Conservation (phyloP, 2,113 vertebrate species). For the Nothobranchius kuhntae region DNA sequence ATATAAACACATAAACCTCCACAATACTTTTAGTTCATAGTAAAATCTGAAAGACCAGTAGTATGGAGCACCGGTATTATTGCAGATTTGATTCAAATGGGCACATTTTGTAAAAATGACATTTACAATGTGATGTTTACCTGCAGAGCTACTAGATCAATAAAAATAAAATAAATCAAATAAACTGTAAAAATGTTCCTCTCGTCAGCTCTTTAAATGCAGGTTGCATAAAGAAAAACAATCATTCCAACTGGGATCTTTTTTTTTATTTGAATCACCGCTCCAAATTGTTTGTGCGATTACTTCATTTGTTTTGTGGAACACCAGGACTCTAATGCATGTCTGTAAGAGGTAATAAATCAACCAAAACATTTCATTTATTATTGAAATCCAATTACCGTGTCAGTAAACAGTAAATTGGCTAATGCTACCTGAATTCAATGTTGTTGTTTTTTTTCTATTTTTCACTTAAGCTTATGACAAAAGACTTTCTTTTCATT, state of each 20-base stretch:
- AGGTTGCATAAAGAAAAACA: too few relatives aligned
- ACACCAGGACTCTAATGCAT: background rate
- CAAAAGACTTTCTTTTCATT: too few relatives aligned
- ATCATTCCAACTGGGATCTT: background rate
- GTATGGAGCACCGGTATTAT: background rate
- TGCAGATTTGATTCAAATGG: background rate
- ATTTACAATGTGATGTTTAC: background rate
- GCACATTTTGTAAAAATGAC: too few relatives aligned
- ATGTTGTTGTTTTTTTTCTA: background rate
- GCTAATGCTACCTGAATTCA: background rate
- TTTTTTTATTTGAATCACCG: background rate
- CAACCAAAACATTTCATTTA: background rate
- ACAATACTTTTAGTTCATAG: too few relatives aligned
- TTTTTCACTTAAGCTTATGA: background rate
- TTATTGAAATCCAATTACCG: constrained; percentile 1
- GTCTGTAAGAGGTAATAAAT: background rate
- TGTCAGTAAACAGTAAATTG: background rate
- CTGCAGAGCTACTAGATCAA: too few relatives aligned
- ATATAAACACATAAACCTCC: too few relatives aligned
- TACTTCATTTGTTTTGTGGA: background rate
- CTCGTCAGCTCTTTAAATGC: too few relatives aligned
- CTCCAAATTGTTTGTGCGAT: background rate
- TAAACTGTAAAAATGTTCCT: too few relatives aligned
- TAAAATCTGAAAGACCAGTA: too few relatives aligned
- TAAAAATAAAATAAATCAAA: too few relatives aligned